These are phyloP conservation scores for Syrrhaptes paradoxus DNA, from an alignment of 2,113 vertebrate genomes.

Conservation along the genomic window DNA sequence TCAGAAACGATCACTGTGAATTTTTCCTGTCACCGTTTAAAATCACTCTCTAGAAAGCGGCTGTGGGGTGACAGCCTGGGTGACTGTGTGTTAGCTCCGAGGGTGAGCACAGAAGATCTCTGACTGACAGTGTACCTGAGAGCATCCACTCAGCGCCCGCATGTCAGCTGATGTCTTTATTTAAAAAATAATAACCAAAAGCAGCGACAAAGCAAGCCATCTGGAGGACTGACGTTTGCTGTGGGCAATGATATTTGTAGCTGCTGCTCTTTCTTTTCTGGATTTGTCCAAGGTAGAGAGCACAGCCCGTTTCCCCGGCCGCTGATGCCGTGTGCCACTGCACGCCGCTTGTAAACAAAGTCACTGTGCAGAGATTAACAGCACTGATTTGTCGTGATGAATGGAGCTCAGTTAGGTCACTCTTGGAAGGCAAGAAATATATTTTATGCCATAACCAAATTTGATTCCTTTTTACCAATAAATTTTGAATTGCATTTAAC, in stretches of 20 bases:
- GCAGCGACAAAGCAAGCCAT: not conserved
- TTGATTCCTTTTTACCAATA: constrained; percentile 74
- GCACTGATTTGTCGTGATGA: constrained; percentile 32
- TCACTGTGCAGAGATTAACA: not conserved
- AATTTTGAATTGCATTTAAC: constrained; percentile 65
- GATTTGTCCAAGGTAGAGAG: not conserved
- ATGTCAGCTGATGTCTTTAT: constrained; percentile 9
- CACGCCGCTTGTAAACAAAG: not conserved
- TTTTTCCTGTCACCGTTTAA: not conserved
- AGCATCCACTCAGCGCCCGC: not conserved
- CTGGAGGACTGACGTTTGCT: constrained; percentile 44
- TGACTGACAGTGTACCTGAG: not conserved
- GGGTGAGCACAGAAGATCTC: not conserved
- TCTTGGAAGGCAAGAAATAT: constrained; percentile 26
- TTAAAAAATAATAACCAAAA: not conserved
- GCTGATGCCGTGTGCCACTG: not conserved
- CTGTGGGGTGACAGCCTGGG: not conserved
- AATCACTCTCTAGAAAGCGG: not conserved
- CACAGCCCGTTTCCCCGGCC: not conserved
- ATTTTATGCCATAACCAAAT: constrained; percentile 61
- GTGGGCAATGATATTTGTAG: not conserved
- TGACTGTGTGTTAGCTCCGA: not conserved
- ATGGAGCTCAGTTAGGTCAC: constrained; percentile 35
- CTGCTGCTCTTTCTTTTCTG: not conserved
- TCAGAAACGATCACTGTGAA: not conserved